phyloP scores from a whole-genome alignment of 2,888 invertebrate species.

The Harmothoe impar region DNA sequence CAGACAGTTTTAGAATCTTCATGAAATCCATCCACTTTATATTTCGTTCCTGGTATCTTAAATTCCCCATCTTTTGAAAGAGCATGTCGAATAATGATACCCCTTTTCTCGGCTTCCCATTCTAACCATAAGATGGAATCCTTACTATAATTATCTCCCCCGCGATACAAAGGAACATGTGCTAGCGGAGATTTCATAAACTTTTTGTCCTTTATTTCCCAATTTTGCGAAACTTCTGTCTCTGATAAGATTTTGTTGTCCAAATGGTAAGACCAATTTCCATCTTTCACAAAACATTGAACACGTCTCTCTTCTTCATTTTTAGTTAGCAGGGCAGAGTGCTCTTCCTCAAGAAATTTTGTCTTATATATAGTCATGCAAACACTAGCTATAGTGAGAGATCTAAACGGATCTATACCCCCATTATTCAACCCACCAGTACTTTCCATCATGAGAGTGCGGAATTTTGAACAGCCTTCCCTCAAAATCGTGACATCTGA shows the following conservation, averaged over 20 bases:
- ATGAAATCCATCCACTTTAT: no score
- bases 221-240: no score
- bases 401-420: not conserved
- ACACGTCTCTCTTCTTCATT: not conserved
- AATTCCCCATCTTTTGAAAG: no score
- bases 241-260: not conserved
- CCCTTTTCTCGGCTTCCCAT: no score
- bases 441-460: not conserved
- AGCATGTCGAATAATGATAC: no score
- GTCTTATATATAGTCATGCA: slow-evolving; percentile 27
- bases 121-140: not conserved
- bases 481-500: not conserved
- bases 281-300: no score
- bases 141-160: not conserved
- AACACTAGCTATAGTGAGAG: not conserved
- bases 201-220: not conserved
- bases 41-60: no score
- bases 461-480: not conserved
- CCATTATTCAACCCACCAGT: not conserved
- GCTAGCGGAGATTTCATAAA: not conserved
- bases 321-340: not conserved
- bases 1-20: no score
- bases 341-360: not conserved
- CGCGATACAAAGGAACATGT: not conserved
- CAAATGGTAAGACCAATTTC: not conserved